phyloP scores from a whole-genome alignment of 2,113 vertebrate genomes.

The Peucedramus taeniatus region DNA sequence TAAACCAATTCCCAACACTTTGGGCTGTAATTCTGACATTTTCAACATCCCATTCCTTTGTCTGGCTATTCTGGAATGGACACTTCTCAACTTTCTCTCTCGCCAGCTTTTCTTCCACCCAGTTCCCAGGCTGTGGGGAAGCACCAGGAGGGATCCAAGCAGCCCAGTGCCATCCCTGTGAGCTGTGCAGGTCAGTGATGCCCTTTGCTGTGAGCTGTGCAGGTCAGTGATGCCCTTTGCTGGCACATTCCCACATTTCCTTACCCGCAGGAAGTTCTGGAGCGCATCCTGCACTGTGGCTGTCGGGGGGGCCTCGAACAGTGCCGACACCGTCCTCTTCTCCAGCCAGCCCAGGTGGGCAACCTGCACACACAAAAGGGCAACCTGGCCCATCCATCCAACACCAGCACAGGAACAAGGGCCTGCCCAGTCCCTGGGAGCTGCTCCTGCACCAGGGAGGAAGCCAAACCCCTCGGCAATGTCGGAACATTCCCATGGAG shows the following conservation, averaged over 20 bases:
- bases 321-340: slow-evolving; percentile 82
- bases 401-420: neutral
- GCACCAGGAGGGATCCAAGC: rapidly evolving
- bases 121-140: rapidly evolving
- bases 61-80: rapidly evolving
- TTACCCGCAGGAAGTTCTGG: slow-evolving; percentile 87
- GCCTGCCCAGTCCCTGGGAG: rapidly evolving
- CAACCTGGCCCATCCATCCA: rapidly evolving
- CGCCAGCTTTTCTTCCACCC: neutral
- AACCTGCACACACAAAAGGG: slow-evolving; percentile 67
- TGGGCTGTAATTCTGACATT: neutral
- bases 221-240: rapidly evolving
- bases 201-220: neutral
- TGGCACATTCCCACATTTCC: rapidly evolving
- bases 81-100: neutral
- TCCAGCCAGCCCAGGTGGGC: slow-evolving; percentile 86
- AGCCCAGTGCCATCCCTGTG: rapidly evolving
- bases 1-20: rapidly evolving
- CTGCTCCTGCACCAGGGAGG: neutral
- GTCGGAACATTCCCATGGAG: rapidly evolving
- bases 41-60: neutral
- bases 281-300: slow-evolving; percentile 86
- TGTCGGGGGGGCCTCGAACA: slow-evolving; percentile 78
- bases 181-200: rapidly evolving
- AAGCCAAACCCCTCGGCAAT: neutral